Evolutionary conservation across 1,140 invertebrate genomes (phyloP), one percentile per base, ranked within the genome.

Genomic region (Physella acuta): DNA sequence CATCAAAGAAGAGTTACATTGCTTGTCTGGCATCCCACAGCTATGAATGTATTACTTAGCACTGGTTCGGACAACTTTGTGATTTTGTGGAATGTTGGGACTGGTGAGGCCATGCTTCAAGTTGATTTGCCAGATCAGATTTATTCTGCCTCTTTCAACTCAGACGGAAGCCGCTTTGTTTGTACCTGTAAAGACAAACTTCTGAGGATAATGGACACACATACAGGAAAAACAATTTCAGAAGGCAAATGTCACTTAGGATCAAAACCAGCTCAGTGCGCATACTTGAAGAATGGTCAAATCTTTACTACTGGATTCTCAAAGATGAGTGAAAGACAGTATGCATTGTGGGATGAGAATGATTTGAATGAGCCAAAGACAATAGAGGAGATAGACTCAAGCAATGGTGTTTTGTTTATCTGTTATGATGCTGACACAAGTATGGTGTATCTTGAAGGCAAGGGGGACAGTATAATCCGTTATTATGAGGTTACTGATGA

Each of bases 1-100:
- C 97, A 99, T 88, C 95, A 99, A 86, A 88, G 95, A 61, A 88
- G 96, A 77, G 97, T 99, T 1, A 95, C 95, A n/a, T 87, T 97
- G 20, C 92, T 99, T 24, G 83, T 94, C 36, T 99, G 97, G 97
- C 97, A 99, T 88, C 97, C 97, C 24, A 92, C 94, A 3, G 97
- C 97, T 5, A 90, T 94, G 74, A 99, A 98, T 86, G 91, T 99
- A 53, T 87, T 99, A 36, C 88, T 98, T 37, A 97, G 94, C 70
- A 94, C 94, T 33, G 89, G 90, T 73, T 88, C 88, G 72, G 90
- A 91, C 78, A 89, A 89, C 73, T 85, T 91, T 86, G 77, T 85
- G 20, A 76, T 78, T 49, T 70, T 86, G 11, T 86, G 85, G 85
- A 83, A 86, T 73, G 78, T 82, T 44, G 83, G 79, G 24, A 79